Base-by-base conservation (phyloP, 2,888 invertebrate genomes). In the Phragmatobia fuliginosa region DNA sequence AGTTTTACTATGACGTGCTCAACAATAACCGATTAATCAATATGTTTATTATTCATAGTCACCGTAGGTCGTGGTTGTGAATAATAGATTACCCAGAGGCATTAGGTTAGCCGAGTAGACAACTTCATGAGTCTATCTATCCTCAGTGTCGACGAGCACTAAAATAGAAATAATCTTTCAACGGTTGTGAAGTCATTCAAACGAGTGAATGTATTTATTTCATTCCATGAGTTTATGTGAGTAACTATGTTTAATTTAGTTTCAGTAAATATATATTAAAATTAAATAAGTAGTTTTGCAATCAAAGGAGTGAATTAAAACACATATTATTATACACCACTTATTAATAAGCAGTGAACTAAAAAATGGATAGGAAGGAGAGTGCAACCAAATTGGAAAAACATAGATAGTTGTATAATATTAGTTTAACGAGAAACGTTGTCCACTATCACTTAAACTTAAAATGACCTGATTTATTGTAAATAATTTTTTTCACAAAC, bases 1-100 rank as follows among this genome's bases (percentile, higher is more conserved):
- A 67, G 10, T n/a, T 36, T 7, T 70, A n/a, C 18, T 21, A 66
- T 18, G 38, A 68, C 52, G 11, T 49, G 32, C 25, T 41, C 31
- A 67, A 61, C 67, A 67, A 67, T 61, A 67, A 49, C 31, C 41
- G 14, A 67, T 67, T 33, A 67, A 67, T 61, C 52, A 52, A 67
- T 52, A 28, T 6, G 36, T 52, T 67, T 61, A 52, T 49, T 28
- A 36, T 59, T 59, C 41, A n/a, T 45, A 59, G 38, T 38, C 28
- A 38, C 32, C n/a, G 31, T 38, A 38, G 58, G 7, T 52, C 49
- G 6, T 11, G 14, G 49, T n/a, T 32, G 25, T 63, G 25, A 56
- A 56, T 63, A 45, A 49, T 63, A 16, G 32, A 45, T 63, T 63
- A 41, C 38, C 62, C 32, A 28, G 28, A 8, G 49, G 11, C 62